These are phyloP conservation scores for Oscheius sp. DNA, from an alignment of 2,888 invertebrate species.

Conservation along the genomic window DNA sequence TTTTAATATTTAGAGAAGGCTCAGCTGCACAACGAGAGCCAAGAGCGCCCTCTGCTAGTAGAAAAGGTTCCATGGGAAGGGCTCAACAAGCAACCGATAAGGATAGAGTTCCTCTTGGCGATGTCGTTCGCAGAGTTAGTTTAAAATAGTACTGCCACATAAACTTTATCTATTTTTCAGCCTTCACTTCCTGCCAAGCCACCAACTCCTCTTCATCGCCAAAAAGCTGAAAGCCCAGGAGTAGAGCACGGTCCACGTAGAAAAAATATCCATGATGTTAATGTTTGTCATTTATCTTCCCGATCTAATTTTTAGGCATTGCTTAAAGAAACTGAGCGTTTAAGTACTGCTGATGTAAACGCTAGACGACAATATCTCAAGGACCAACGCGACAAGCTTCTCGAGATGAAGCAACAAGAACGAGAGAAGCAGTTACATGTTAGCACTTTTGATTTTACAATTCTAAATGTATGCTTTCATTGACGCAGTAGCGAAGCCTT, in stretches of 20 bases:
- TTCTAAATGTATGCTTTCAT: background rate
- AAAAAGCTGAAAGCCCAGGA: conserved; percentile 1
- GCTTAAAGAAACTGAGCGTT: conserved; percentile 35
- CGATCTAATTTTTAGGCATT: conserved; percentile 34
- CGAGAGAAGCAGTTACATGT: conserved; percentile 77
- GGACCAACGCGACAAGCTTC: conserved; percentile 87
- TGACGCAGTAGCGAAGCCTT: background rate
- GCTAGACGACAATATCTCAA: conserved; percentile 85
- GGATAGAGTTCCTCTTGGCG: conserved; percentile 1
- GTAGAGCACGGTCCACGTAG: conserved; percentile 41
- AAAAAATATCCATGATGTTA: conserved; percentile 48
- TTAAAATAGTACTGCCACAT: no score
- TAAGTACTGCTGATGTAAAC: conserved; percentile 73
- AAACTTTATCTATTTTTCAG: conserved; percentile 23
- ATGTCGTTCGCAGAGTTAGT: conserved; percentile 23
- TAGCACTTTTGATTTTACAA: background rate
- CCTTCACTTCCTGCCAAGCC: conserved; percentile 24
- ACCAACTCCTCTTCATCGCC: background rate
- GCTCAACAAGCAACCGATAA: background rate
- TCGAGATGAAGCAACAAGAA: conserved; percentile 87
- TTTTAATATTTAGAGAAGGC: conserved; percentile 1
- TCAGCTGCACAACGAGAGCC: conserved; percentile 3
- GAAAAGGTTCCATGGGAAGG: conserved; percentile 2
- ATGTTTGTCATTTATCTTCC: conserved; percentile 27
- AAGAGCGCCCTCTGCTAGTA: background rate